Evolutionary conservation across 2,113 vertebrate species (phyloP), one percentile per base, ranked within the genome.

Genomic region (Asarcornis scutulata): DNA sequence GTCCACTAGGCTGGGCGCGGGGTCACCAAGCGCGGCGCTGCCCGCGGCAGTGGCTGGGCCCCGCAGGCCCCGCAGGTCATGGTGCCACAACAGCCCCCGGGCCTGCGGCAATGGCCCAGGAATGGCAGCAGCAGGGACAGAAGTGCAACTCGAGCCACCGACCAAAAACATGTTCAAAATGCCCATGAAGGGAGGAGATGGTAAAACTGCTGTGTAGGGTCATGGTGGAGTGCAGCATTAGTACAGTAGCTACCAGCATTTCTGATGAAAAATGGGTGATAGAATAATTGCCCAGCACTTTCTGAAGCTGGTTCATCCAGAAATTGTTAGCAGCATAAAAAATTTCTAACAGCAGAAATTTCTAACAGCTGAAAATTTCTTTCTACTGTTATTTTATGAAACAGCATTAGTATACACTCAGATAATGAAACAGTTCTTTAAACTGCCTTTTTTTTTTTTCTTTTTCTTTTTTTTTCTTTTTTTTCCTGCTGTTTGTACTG

Each of bases 61-160:
- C 46, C 9, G 4, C 46, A 21, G 46, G 46, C 20, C 46, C 46
- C 18, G 46, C 46, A 20, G 9, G 5, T 46, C 46, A 46, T 46
- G 46, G 9, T 8, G 11, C 48, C 48, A 50, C 48, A 46, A 46
- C 46, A 11, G 46, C 48, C 48, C 22, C 46, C 8, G 20, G 20
- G 20, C 50, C 50, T 25, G 64, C 40, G 25, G 14, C 13, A 4
- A 6, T 11, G 5, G 40, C 50, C 11, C 52, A 2, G 53, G 11
- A 6, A 4, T 10, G 38, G 3, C 63, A 21, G 72, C n/a, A 14
- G 40, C 55, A 8, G 4, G n/a, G 7, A 5, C 1, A 20, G 11
- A 18, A 40, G n/a, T 17, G 20, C 56, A 23, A 2, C 44, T 32
- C 15, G 38, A 58, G 34, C 36, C 5, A 10, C 56, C 1, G 0